Base-by-base conservation (phyloP, 2,888 invertebrate genomes). In the Tetramorium bicarinatum region DNA sequence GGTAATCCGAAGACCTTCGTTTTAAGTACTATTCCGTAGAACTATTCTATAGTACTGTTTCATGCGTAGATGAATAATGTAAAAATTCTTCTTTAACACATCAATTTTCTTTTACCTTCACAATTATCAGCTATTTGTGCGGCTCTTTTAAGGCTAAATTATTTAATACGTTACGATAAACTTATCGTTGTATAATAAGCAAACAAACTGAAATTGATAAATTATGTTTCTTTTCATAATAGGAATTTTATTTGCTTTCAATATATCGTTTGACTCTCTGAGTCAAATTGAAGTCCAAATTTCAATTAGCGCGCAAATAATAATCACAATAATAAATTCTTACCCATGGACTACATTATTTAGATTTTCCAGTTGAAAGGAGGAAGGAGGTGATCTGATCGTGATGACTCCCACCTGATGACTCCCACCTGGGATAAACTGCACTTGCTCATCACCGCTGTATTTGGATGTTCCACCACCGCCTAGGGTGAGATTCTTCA, bases 281-380 rank as follows among this genome's bases (percentile, higher is more conserved):
- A 18, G 7, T 38, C 15, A 3, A 13, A 21, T 41, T 7, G 1
- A 29, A 59, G 1, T 34, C 21, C n/a, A 1, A 41, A 75, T 44
- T 41, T 41, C 18, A 1, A 61, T 34, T 34, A 21, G 1, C 11
- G 11, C n/a, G 11, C 13, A 44, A 56, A 74, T 25, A 29, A 38
- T 25, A 3, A 21, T 62, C 21, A 47, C 7, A 47, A 29, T 6
- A 74, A 72, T 18, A 34, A 61, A 75, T 52, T 93, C 95, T 95
- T 93, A 97, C 97, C 96, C 96, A 90, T 96, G 93, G 77, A 96
- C 93, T 88, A 96, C 96, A 95, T 97, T 97, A 92, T 97, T 97
- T 92, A 97, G 96, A 94, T 96, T 96, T 90, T 97, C 97, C 64
- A 95, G 91, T 86, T 92, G 96, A 74, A 95, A 92, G 59, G 95